Percentiles rank a stretch among this genome's conserved stretches.
These are phyloP conservation scores for Tachysurus vachellii DNA, from an alignment of 2,113 vertebrate species.

Conservation along the genomic window DNA sequence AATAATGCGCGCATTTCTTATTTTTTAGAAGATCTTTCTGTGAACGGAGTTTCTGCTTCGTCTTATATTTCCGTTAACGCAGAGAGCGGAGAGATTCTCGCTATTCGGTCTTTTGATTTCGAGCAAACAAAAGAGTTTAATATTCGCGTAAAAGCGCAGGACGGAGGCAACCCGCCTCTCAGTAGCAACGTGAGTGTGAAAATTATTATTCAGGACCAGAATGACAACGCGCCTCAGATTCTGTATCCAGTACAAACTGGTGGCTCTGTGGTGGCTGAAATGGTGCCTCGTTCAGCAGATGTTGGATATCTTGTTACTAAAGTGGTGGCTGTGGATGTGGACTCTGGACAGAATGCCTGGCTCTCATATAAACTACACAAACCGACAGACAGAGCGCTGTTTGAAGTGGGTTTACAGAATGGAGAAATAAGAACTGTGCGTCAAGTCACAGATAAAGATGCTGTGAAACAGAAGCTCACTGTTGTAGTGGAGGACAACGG, in stretches of 20 bases:
- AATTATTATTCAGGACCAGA: slow-evolving; percentile 65
- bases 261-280: no score
- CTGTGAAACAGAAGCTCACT: no score
- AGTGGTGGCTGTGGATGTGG: slow-evolving; percentile 57
- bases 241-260: no score
- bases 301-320: slow-evolving; percentile 52
- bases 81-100: slow-evolving; percentile 67
- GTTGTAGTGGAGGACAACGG: no score
- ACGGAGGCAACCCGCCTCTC: slow-evolving; percentile 55
- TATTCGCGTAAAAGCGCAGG: slow-evolving; percentile 51
- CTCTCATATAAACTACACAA: not conserved
- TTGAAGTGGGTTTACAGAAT: not conserved
- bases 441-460: no score
- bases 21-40: slow-evolving; percentile 63
- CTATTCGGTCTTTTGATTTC: slow-evolving; percentile 72
- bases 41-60: slow-evolving; percentile 60
- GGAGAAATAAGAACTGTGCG: not conserved
- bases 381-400: not conserved
- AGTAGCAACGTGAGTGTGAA: slow-evolving; percentile 57
- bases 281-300: slow-evolving; percentile 39
- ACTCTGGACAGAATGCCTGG: slow-evolving; percentile 46
- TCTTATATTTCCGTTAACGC: slow-evolving; percentile 71
- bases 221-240: slow-evolving; percentile 62
- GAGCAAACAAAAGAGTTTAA: slow-evolving; percentile 69
- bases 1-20: slow-evolving; percentile 41